A percentile compares a stretch with the other conserved stretches of the same genome.
These are phyloP conservation scores for Dromococcyx pavoninus DNA, from an alignment of 2,797 vertebrate genomes.

Conservation along the genomic window DNA sequence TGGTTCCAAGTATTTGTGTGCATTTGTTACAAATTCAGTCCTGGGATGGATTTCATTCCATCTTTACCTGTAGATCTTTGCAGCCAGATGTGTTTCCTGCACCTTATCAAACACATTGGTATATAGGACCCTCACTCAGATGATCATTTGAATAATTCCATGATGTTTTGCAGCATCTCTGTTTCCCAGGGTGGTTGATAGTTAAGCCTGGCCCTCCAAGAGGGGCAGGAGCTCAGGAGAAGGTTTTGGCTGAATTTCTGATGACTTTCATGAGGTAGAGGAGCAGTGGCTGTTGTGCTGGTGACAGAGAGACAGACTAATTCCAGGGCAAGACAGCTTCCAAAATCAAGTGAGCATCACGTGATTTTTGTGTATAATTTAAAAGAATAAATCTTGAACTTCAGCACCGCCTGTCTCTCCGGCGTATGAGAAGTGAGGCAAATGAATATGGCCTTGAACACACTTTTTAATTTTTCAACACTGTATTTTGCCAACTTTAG, in stretches of 20 bases:
- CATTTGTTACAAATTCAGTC: neutral
- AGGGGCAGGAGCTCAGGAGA: neutral
- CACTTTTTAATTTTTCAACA: constrained; percentile 65
- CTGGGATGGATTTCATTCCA: neutral
- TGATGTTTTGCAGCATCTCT: neutral
- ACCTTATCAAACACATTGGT: neutral
- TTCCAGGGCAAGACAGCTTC: constrained; percentile 32
- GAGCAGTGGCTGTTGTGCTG: neutral
- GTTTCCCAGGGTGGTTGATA: neutral
- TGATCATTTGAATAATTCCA: neutral
- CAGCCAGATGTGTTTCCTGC: neutral
- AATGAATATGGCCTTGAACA: constrained; percentile 42
- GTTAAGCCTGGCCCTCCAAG: neutral
- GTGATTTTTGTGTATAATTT: constrained; percentile 28
- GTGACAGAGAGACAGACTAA: constrained; percentile 11
- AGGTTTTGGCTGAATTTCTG: constrained; percentile 2
- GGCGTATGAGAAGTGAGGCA: constrained; percentile 28
- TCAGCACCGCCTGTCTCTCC: constrained; percentile 15
- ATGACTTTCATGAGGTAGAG: neutral
- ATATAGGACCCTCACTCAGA: neutral
- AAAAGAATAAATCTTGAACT: constrained; percentile 18
- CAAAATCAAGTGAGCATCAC: constrained; percentile 27
- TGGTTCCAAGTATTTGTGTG: neutral
- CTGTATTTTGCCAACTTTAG: constrained; percentile 58
- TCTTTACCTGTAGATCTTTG: neutral